phyloP scores from a whole-genome alignment of 1,140 invertebrate genomes.

The Triops cancriformis region DNA sequence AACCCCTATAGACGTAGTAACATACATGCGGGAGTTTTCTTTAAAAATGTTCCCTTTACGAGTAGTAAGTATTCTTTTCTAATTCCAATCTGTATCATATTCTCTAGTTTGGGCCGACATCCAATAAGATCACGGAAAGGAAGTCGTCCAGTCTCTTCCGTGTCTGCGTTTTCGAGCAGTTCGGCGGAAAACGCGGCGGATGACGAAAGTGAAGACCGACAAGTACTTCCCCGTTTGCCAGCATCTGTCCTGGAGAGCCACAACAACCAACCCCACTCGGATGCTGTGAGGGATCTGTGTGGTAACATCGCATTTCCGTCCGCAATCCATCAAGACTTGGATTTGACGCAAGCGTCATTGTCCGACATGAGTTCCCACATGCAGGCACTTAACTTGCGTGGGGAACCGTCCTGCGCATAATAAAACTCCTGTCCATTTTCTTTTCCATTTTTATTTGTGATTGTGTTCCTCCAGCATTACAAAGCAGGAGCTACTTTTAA shows the following conservation, averaged over 20 bases:
- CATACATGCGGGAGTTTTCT: too few species aligned
- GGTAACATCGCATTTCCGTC: background rate
- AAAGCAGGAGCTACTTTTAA: background rate
- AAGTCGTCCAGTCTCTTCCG: background rate
- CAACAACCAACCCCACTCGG: background rate
- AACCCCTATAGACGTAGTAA: too few species aligned
- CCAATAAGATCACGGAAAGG: background rate
- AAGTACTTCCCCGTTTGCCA: background rate
- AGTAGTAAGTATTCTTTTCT: too few species aligned
- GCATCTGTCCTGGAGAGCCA: background rate
- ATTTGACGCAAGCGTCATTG: background rate
- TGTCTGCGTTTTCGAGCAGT: background rate
- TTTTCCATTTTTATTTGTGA: background rate
- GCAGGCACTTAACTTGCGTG: background rate
- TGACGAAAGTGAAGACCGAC: background rate
- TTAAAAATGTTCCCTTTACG: too few species aligned
- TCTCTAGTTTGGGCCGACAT: background rate
- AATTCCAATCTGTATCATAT: background rate
- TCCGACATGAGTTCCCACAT: background rate
- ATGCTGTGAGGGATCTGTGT: background rate
- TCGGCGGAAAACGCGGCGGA: background rate
- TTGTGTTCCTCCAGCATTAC: background rate
- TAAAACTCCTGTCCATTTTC: background rate
- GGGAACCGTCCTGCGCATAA: background rate
- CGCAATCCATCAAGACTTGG: background rate